These are phyloP conservation scores for Drosophila anomelani DNA, from an alignment of 2,888 invertebrate genomes.

Conservation along the genomic window DNA sequence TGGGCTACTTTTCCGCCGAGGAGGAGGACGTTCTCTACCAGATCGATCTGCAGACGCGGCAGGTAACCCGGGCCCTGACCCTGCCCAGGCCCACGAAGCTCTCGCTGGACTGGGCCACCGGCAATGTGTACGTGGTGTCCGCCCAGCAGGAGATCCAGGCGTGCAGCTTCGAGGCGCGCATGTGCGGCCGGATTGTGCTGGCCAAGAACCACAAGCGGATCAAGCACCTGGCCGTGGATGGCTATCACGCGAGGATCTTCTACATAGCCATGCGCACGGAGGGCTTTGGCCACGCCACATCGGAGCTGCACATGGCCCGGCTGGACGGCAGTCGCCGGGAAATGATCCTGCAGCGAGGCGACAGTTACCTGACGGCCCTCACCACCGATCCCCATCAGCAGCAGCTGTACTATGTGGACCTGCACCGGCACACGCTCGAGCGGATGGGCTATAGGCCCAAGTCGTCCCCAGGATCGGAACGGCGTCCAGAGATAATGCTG, in stretches of 20 bases:
- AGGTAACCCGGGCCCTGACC: constrained; percentile 81
- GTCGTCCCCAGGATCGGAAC: constrained; percentile 4
- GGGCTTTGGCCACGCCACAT: constrained; percentile 84
- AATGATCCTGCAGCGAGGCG: constrained; percentile 84
- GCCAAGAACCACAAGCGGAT: constrained; percentile 78
- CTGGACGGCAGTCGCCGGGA: constrained; percentile 86
- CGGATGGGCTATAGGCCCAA: constrained; percentile 83
- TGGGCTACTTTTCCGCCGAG: constrained; percentile 86
- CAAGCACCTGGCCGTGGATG: constrained; percentile 88
- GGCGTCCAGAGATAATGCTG: constrained; percentile 84
- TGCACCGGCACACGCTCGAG: constrained; percentile 86
- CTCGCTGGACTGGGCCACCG: constrained; percentile 88
- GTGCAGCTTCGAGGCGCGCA: constrained; percentile 86
- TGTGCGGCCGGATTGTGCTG: constrained; percentile 86
- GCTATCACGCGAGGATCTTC: constrained; percentile 86
- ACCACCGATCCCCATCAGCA: constrained; percentile 86
- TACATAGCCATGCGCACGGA: constrained; percentile 86
- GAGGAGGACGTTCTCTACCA: constrained; percentile 84
- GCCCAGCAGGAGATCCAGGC: constrained; percentile 85
- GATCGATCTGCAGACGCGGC: constrained; percentile 79
- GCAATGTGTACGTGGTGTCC: constrained; percentile 89
- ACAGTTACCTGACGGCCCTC: constrained; percentile 84
- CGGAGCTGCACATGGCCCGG: constrained; percentile 86
- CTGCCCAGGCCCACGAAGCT: constrained; percentile 86
- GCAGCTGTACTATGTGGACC: constrained; percentile 91